These are phyloP conservation scores for Mastomys natalensis DNA, from an alignment of 2,113 vertebrate species.

Conservation along the genomic window DNA sequence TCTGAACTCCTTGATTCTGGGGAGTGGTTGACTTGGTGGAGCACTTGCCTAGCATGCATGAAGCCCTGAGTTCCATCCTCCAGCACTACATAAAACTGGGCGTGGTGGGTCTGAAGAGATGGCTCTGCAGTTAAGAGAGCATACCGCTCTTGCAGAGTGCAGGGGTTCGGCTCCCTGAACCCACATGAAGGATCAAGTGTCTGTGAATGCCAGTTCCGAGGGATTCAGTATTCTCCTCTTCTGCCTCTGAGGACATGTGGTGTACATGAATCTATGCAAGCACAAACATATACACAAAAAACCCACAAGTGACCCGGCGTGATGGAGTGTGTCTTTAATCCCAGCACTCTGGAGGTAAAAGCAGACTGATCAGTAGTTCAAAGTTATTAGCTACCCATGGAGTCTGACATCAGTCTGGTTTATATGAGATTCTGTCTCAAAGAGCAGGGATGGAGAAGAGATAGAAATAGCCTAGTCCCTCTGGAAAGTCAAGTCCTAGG, in stretches of 20 bases:
- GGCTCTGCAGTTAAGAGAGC: not conserved
- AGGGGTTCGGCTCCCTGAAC: not conserved
- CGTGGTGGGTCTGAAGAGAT: not conserved
- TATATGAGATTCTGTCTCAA: not conserved
- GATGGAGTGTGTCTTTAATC: not conserved
- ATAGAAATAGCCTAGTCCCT: not conserved
- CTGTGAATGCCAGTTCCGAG: not conserved
- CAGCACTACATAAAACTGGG: not conserved
- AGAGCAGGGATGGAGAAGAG: not conserved
- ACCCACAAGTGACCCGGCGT: not conserved
- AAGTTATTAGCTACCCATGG: not conserved
- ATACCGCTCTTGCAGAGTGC: not conserved
- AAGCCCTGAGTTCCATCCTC: not conserved
- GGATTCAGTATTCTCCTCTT: not conserved
- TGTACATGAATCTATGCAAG: not conserved
- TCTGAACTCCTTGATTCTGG: not conserved
- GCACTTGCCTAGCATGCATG: not conserved
- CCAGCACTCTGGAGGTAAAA: not conserved
- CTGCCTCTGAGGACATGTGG: not conserved
- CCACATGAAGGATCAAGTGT: not conserved
- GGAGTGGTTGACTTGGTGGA: not conserved
- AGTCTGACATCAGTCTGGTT: not conserved
- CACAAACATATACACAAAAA: not conserved
- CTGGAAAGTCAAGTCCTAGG: not conserved
- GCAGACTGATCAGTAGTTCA: not conserved